A percentile compares a stretch with the other conserved stretches of the same genome.
phyloP scores from a whole-genome alignment of 2,797 vertebrate genomes.

The Alauda arvensis region DNA sequence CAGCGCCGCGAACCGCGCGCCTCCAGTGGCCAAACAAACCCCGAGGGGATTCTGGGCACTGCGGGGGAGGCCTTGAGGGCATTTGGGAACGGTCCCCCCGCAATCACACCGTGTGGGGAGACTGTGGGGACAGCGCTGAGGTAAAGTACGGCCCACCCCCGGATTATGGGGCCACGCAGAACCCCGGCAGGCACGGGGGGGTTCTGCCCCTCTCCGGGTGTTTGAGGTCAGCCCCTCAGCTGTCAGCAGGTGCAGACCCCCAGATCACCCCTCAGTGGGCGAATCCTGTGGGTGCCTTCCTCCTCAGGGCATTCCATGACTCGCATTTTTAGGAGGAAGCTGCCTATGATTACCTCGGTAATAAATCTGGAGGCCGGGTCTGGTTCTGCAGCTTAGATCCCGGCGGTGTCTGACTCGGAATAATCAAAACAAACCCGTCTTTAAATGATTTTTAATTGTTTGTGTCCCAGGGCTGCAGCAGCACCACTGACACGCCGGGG shows the following conservation, averaged over 20 bases:
- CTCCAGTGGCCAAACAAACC: too few relatives aligned
- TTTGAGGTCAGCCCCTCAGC: not conserved
- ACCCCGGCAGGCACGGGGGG: too few relatives aligned
- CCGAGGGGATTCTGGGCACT: not conserved
- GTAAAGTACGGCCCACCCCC: accelerated
- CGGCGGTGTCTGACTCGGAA: not conserved
- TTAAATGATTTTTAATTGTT: accelerated
- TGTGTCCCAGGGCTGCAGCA: not conserved
- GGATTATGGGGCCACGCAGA: accelerated
- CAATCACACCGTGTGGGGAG: accelerated
- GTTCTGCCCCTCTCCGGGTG: too few relatives aligned
- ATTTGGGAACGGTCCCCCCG: not conserved
- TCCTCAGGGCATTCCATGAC: not conserved
- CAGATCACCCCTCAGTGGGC: not conserved
- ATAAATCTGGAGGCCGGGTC: not conserved
- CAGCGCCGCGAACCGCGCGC: not conserved
- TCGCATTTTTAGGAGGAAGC: not conserved
- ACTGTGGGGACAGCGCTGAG: not conserved
- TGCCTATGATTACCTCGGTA: not conserved
- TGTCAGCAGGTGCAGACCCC: not conserved
- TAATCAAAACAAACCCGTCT: not conserved
- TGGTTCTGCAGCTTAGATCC: not conserved
- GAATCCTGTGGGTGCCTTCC: not conserved
- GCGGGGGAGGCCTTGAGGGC: not conserved
- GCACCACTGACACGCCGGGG: accelerated